These are phyloP conservation scores for Thymelicus sylvestris DNA, from an alignment of 2,888 invertebrate genomes.

Conservation along the genomic window DNA sequence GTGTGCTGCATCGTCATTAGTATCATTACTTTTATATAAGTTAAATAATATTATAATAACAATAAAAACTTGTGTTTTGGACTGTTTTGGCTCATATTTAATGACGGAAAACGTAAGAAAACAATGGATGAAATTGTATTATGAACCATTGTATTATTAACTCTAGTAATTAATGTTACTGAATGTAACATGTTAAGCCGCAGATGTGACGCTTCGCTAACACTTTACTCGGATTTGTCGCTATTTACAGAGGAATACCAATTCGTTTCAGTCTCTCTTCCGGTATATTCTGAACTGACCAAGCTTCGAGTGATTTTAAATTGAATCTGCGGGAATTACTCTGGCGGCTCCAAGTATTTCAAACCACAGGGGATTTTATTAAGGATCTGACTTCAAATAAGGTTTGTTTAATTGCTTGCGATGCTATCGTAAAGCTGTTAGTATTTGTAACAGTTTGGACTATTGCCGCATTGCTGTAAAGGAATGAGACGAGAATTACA, in stretches of 20 bases:
- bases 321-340: slow-evolving; percentile 70
- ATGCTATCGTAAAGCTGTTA: slow-evolving; percentile 1
- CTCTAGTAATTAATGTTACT: too few relatives aligned
- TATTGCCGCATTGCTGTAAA: neutral
- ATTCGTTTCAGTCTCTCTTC: slow-evolving; percentile 61
- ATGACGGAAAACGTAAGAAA: too few relatives aligned
- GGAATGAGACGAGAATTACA: neutral
- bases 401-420: slow-evolving; percentile 24
- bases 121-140: too few relatives aligned
- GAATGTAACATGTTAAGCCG: too few relatives aligned
- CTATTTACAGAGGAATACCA: slow-evolving; percentile 55
- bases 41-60: too few relatives aligned
- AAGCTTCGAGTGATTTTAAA: slow-evolving; percentile 67
- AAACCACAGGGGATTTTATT: slow-evolving; percentile 38
- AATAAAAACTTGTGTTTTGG: too few relatives aligned
- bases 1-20: too few relatives aligned
- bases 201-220: too few relatives aligned
- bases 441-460: neutral
- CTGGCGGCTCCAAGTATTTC: slow-evolving; percentile 47
- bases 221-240: neutral
- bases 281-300: slow-evolving; percentile 59
- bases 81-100: too few relatives aligned
- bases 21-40: too few relatives aligned
- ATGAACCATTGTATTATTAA: too few relatives aligned
- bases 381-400: slow-evolving; percentile 11